phyloP scores from a whole-genome alignment of 2,888 invertebrate species.

The Stomorhina lunata region DNA sequence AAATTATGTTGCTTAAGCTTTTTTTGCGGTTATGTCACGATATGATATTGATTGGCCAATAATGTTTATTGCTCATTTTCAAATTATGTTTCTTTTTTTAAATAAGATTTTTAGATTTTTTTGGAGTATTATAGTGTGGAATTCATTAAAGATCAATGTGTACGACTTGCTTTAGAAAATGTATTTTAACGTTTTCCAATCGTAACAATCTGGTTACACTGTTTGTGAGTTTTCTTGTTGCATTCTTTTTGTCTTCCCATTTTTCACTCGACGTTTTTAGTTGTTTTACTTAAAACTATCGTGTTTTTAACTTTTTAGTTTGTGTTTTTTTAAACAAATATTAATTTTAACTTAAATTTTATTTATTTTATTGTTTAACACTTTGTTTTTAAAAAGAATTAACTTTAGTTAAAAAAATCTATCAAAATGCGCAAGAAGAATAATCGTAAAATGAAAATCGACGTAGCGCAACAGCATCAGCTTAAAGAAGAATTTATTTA shows the following conservation, averaged over 20 bases:
- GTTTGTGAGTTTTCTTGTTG: slow-evolving; percentile 10
- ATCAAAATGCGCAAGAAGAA: slow-evolving; percentile 62
- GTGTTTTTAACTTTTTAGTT: slow-evolving; percentile 37
- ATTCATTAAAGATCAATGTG: no score
- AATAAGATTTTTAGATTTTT: no score
- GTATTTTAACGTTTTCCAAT: background rate
- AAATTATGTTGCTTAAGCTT: no score
- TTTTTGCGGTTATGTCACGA: no score
- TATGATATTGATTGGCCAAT: no score
- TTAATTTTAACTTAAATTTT: slow-evolving; percentile 6
- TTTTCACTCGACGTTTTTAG: slow-evolving; percentile 4
- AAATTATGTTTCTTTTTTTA: no score
- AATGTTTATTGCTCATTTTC: no score
- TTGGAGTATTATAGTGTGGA: no score
- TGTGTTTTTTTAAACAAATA: slow-evolving; percentile 9
- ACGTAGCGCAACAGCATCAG: slow-evolving; percentile 17
- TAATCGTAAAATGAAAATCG: slow-evolving; percentile 58
- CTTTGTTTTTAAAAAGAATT: slow-evolving; percentile 12
- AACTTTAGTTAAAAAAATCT: background rate
- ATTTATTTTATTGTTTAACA: slow-evolving; percentile 8
- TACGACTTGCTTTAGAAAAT: no score
- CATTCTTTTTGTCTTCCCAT: slow-evolving; percentile 2
- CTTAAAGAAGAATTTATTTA: slow-evolving; percentile 37
- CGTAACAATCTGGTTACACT: slow-evolving; percentile 34
- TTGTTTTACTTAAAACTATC: slow-evolving; percentile 1